phyloP scores from a whole-genome alignment of 2,888 invertebrate genomes.

The Agrotis ipsilon region DNA sequence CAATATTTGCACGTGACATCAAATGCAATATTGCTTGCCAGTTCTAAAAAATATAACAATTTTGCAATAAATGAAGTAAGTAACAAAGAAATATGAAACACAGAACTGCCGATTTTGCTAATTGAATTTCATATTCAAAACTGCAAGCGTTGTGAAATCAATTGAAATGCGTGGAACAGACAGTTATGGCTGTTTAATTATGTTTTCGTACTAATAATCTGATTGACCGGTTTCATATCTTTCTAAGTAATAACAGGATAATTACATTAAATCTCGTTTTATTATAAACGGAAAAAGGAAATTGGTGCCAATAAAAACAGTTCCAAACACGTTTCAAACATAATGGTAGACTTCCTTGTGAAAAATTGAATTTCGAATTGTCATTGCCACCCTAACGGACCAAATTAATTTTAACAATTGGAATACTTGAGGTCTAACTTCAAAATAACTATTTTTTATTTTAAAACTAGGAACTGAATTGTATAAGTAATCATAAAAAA shows the following conservation, averaged over 20 bases:
- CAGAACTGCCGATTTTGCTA: constrained; percentile 13
- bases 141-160: constrained; percentile 30
- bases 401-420: constrained; percentile 8
- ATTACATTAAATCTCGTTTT: constrained; percentile 12
- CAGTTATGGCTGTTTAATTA: constrained; percentile 4
- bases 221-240: constrained; percentile 12
- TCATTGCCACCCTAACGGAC: constrained; percentile 19
- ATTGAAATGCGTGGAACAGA: constrained; percentile 14
- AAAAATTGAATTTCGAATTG: constrained; percentile 16
- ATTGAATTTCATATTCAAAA: constrained; percentile 39
- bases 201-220: constrained; percentile 22
- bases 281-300: constrained; percentile 4
- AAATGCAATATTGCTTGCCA: neutral
- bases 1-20: neutral
- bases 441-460: neutral
- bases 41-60: constrained; percentile 2
- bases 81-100: neutral
- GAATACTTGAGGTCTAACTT: constrained; percentile 1
- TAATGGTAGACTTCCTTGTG: constrained; percentile 3
- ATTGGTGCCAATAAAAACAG: constrained; percentile 23
- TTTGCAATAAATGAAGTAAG: constrained; percentile 29
- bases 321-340: neutral
- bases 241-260: neutral
- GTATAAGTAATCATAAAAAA: constrained; percentile 1
- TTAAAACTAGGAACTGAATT: constrained; percentile 11